These are phyloP conservation scores for Tringa solitaria DNA, from an alignment of 2,113 vertebrate genomes.

Conservation along the genomic window DNA sequence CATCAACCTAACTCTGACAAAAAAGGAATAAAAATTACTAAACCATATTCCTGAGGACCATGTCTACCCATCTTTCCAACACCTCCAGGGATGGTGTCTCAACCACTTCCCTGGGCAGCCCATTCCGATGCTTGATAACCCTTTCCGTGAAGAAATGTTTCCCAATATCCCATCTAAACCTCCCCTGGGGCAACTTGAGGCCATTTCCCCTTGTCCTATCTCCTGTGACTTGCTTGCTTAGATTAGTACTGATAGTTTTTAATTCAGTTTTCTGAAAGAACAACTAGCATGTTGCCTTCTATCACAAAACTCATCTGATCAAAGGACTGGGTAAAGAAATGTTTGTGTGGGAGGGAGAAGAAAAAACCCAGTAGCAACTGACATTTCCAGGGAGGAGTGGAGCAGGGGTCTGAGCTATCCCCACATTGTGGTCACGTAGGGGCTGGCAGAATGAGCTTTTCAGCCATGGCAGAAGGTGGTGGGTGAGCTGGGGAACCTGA, in stretches of 20 bases:
- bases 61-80: too few species aligned
- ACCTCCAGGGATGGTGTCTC: too few species aligned
- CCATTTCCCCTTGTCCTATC: too few species aligned
- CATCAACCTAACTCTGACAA: too few species aligned
- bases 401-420: background rate
- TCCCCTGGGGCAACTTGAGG: too few species aligned
- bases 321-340: background rate
- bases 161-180: too few species aligned
- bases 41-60: too few species aligned
- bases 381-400: background rate
- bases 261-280: background rate
- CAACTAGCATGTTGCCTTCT: background rate
- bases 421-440: rapidly evolving
- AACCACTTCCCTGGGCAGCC: too few species aligned
- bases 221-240: background rate
- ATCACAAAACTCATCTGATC: background rate
- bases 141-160: too few species aligned
- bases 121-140: too few species aligned
- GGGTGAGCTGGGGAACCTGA: background rate
- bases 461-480: background rate
- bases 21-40: too few species aligned
- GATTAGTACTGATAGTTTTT: background rate
- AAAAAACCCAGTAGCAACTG: background rate
- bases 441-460: background rate
- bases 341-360: background rate